These are phyloP conservation scores for Peromyscus californicus DNA, from an alignment of 2,113 vertebrate genomes.

Conservation along the genomic window DNA sequence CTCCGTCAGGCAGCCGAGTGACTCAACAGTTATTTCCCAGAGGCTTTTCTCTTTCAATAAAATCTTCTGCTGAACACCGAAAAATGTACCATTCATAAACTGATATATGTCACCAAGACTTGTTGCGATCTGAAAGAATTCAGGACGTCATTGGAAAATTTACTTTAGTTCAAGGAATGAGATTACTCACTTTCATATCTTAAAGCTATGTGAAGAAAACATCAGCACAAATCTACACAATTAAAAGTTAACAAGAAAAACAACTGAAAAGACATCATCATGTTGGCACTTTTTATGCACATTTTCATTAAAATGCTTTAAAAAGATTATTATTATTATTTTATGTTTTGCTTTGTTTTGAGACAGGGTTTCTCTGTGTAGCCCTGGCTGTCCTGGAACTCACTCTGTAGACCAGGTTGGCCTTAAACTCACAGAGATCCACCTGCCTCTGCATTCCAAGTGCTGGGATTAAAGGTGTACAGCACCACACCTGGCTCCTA, in stretches of 20 bases:
- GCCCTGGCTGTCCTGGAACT: background rate
- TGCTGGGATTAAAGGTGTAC: background rate
- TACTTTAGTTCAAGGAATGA: conserved; percentile 49
- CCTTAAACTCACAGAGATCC: background rate
- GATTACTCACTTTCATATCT: background rate
- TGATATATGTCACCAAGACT: conserved; percentile 87
- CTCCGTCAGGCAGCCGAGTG: conserved; percentile 88
- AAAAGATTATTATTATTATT: background rate
- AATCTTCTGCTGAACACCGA: conserved; percentile 91
- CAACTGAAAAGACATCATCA: background rate
- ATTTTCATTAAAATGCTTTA: background rate
- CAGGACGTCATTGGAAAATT: conserved; percentile 33
- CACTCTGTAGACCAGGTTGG: background rate
- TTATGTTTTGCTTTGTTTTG: background rate
- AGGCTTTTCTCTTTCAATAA: conserved; percentile 90
- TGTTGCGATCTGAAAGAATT: conserved; percentile 89
- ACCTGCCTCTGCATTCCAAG: background rate
- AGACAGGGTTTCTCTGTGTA: background rate
- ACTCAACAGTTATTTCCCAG: conserved; percentile 86
- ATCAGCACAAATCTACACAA: background rate
- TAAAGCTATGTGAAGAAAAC: conserved; percentile 50
- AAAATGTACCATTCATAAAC: conserved; percentile 92
- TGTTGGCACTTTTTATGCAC: background rate
- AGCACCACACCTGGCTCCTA: background rate
- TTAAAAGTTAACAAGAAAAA: conserved; percentile 29